Percentiles rank a stretch among this genome's conserved stretches.
phyloP scores from a whole-genome alignment of 2,888 invertebrate species.

The Thelaira solivaga region DNA sequence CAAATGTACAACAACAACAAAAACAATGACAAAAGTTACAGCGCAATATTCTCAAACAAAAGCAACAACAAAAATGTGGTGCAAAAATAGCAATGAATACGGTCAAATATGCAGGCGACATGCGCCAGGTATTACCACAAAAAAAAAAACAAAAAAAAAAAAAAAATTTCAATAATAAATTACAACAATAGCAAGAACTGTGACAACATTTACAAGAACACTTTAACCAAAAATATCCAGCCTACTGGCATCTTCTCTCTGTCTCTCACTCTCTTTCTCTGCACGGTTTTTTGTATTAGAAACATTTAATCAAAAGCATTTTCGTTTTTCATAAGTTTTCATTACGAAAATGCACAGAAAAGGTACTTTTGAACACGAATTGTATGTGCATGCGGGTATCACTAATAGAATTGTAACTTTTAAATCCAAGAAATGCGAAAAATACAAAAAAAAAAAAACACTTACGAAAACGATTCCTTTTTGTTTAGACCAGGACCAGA shows the following conservation, averaged over 20 bases:
- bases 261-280: too few relatives aligned
- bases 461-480: too few relatives aligned
- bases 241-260: conserved; percentile 10
- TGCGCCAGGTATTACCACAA: conserved; percentile 58
- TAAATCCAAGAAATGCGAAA: too few relatives aligned
- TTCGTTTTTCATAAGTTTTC: too few relatives aligned
- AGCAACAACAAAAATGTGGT: conserved; percentile 12
- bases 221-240: background rate
- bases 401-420: too few relatives aligned
- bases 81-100: conserved; percentile 36
- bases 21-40: conserved; percentile 7
- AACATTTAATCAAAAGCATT: background rate
- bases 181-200: background rate
- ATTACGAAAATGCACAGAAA: too few relatives aligned
- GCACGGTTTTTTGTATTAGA: background rate
- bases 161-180: conserved; percentile 35
- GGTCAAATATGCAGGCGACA: conserved; percentile 53
- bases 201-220: conserved; percentile 14
- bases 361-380: too few relatives aligned
- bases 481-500: too few relatives aligned
- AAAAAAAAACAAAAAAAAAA: too few relatives aligned
- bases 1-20: background rate
- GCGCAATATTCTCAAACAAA: conserved; percentile 20
- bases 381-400: too few relatives aligned
- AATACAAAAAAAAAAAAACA: too few relatives aligned